A percentile compares a stretch with the other conserved stretches of the same genome.
phyloP scores from a whole-genome alignment of 2,113 vertebrate species.

The Callipepla squamata region DNA sequence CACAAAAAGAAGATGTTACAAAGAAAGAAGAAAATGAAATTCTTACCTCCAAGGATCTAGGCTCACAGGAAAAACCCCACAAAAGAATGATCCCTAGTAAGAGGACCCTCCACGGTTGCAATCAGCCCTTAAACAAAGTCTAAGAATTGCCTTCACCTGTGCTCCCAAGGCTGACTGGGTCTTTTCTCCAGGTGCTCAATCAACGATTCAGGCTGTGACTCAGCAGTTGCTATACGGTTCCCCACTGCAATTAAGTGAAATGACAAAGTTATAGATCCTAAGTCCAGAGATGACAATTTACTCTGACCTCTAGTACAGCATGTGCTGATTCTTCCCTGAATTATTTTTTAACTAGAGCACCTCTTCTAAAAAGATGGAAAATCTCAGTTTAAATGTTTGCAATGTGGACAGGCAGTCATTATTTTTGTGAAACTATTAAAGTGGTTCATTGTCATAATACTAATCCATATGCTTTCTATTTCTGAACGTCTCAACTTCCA shows the following conservation, averaged over 20 bases:
- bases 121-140: too few relatives aligned
- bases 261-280: background rate
- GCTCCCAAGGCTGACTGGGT: too few relatives aligned
- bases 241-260: background rate
- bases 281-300: background rate
- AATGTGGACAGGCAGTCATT: background rate
- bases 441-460: background rate
- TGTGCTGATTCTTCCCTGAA: background rate
- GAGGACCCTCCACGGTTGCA: too few relatives aligned
- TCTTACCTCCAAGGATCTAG: too few relatives aligned
- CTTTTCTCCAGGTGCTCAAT: too few relatives aligned
- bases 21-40: too few relatives aligned
- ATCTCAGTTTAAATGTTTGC: background rate
- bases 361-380: background rate
- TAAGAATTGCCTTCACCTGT: too few relatives aligned
- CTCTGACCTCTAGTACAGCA: background rate
- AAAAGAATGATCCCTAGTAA: too few relatives aligned
- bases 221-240: too few relatives aligned
- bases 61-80: too few relatives aligned
- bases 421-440: constrained; percentile 1
- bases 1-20: too few relatives aligned
- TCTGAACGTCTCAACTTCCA: background rate
- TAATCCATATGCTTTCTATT: background rate
- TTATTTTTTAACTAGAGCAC: background rate
- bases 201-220: too few relatives aligned